Conservation (phyloP, 2,113 vertebrate genomes). For the Leptobrachium ailaonicum region DNA sequence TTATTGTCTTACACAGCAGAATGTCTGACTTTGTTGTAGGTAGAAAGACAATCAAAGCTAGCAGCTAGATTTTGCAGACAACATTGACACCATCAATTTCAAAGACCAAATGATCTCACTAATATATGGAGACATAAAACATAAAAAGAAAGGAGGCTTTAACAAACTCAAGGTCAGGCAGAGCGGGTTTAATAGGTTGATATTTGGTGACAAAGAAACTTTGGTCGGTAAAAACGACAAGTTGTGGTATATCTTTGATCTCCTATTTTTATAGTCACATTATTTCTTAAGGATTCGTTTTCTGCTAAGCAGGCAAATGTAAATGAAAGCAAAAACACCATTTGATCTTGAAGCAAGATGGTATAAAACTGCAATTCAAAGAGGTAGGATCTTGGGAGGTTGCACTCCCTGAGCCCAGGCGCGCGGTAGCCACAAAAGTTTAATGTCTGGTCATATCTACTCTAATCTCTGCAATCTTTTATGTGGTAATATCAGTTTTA, state of each 20-base stretch:
- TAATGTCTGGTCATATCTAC: too few relatives aligned
- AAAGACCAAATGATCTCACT: slow-evolving; percentile 37
- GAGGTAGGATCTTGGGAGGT: too few relatives aligned
- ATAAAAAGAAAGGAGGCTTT: slow-evolving; percentile 27
- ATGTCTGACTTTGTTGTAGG: slow-evolving; percentile 22
- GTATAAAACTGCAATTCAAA: too few relatives aligned
- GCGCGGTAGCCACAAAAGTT: too few relatives aligned
- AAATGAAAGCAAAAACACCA: neutral
- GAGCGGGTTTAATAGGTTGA: slow-evolving; percentile 15
- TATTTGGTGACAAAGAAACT: slow-evolving; percentile 17
- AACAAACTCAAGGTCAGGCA: slow-evolving; percentile 28
- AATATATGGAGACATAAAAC: slow-evolving; percentile 35
- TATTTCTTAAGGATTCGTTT: slow-evolving; percentile 4
- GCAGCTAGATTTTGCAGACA: slow-evolving; percentile 36
- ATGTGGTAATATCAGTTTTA: too few relatives aligned
- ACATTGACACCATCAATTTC: slow-evolving; percentile 41
- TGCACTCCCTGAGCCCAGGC: too few relatives aligned
- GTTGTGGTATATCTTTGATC: slow-evolving; percentile 32
- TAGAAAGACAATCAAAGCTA: slow-evolving; percentile 25
- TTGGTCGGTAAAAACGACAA: neutral
- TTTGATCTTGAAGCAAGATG: neutral
- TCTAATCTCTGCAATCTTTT: too few relatives aligned
- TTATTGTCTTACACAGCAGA: slow-evolving; percentile 29
- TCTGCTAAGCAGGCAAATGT: slow-evolving; percentile 26
- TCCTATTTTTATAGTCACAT: slow-evolving; percentile 17